phyloP scores from a whole-genome alignment of 2,888 invertebrate genomes.

The Flabesymbios commensalis region DNA sequence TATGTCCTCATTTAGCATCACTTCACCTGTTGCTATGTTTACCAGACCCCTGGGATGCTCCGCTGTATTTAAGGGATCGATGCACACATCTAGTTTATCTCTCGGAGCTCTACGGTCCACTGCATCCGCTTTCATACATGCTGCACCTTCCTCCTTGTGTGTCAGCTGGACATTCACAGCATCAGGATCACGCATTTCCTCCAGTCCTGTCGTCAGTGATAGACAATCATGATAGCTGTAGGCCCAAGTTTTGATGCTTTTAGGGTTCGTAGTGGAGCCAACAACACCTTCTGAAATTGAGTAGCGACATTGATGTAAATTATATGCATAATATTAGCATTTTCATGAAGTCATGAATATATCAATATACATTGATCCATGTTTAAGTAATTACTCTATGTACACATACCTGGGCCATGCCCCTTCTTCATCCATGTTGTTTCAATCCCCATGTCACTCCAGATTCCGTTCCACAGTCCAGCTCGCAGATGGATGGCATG shows the following conservation, averaged over 20 bases:
- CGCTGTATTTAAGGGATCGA: slow-evolving; percentile 20
- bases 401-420: no score
- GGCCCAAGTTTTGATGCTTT: slow-evolving; percentile 22
- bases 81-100: slow-evolving; percentile 20
- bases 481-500: slow-evolving; percentile 34
- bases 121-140: slow-evolving; percentile 21
- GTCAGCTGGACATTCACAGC: neutral
- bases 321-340: no score
- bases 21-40: slow-evolving; percentile 18
- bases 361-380: no score
- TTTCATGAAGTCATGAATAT: no score
- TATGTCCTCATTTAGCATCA: slow-evolving; percentile 7
- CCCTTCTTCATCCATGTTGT: slow-evolving; percentile 40
- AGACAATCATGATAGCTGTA: slow-evolving; percentile 8
- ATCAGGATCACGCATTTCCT: slow-evolving; percentile 1
- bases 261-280: slow-evolving; percentile 37
- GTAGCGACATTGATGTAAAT: no score
- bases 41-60: slow-evolving; percentile 10
- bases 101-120: slow-evolving; percentile 14
- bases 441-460: slow-evolving; percentile 40
- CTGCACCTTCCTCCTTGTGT: slow-evolving; percentile 29
- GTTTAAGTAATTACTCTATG: no score
- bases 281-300: slow-evolving; percentile 26
- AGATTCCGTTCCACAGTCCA: slow-evolving; percentile 38
- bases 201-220: slow-evolving; percentile 4